Percentiles rank a stretch among this genome's conserved stretches.
Evolutionary conservation across 2,113 vertebrate genomes (phyloP).

Genomic region (Microcebus lehilahytsara): DNA sequence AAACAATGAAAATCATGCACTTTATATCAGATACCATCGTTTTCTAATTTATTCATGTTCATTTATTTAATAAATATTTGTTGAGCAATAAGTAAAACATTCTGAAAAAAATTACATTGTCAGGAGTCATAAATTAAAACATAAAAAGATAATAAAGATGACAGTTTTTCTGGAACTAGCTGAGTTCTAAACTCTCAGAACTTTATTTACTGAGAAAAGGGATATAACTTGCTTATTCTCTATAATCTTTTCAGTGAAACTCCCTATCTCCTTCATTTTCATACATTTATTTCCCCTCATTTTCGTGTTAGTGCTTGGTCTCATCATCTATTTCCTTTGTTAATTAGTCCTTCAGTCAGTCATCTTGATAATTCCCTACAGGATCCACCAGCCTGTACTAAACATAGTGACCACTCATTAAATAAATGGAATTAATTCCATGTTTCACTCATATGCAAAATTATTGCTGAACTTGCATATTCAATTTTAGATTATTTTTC

Average conservation of each 20-base stretch:
- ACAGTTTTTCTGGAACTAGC: neutral
- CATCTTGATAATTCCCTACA: conserved; percentile 18
- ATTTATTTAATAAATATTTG: conserved; percentile 3
- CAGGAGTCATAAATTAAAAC: neutral
- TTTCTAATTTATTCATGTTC: neutral
- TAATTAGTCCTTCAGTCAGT: neutral
- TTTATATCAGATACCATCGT: neutral
- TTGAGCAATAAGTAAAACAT: neutral
- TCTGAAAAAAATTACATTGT: neutral
- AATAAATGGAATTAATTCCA: conserved; percentile 36
- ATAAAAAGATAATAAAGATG: neutral
- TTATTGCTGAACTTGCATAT: neutral
- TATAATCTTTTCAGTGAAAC: neutral
- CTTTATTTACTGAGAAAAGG: neutral
- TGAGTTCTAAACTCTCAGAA: neutral
- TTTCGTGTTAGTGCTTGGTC: neutral
- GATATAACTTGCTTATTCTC: neutral
- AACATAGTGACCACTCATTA: neutral
- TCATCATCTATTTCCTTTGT: neutral
- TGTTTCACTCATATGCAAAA: conserved; percentile 23
- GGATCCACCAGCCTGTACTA: neutral
- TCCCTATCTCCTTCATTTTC: neutral
- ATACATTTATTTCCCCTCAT: neutral
- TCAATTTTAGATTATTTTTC: conserved; percentile 49
- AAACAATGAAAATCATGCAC: neutral